These are phyloP conservation scores for Neotragus pygmaeus DNA, from an alignment of 2,113 vertebrate genomes.

Conservation along the genomic window DNA sequence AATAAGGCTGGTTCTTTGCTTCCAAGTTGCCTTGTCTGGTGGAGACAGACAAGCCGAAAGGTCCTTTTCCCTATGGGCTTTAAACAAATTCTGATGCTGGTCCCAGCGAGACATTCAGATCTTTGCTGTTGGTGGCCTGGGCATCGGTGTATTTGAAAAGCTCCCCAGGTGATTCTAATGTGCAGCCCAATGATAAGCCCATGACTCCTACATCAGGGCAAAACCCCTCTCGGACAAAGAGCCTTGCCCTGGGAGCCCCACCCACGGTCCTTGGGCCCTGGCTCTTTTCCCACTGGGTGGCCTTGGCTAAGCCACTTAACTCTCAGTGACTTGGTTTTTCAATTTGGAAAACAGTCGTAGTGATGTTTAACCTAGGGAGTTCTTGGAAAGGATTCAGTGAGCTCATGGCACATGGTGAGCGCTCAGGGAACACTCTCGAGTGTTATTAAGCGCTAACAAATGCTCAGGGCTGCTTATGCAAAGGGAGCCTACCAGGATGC, in stretches of 20 bases:
- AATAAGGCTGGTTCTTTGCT: neutral
- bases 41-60: neutral
- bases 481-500: neutral
- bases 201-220: neutral
- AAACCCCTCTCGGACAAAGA: neutral
- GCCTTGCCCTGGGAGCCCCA: neutral
- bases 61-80: neutral
- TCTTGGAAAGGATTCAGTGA: neutral
- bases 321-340: neutral
- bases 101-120: neutral
- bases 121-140: neutral
- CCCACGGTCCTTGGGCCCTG: neutral
- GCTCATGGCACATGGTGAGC: accelerated
- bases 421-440: accelerated
- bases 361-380: neutral
- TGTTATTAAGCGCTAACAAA: neutral
- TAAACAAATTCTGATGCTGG: neutral
- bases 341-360: neutral
- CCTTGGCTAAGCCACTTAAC: neutral
- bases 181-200: accelerated
- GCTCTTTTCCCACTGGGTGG: neutral
- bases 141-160: no score
- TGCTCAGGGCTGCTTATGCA: accelerated
- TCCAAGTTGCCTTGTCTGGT: neutral
- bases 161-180: neutral